These are phyloP conservation scores for Bursaphelenchus okinawaensis DNA, from an alignment of 2,888 invertebrate species.

Conservation along the genomic window DNA sequence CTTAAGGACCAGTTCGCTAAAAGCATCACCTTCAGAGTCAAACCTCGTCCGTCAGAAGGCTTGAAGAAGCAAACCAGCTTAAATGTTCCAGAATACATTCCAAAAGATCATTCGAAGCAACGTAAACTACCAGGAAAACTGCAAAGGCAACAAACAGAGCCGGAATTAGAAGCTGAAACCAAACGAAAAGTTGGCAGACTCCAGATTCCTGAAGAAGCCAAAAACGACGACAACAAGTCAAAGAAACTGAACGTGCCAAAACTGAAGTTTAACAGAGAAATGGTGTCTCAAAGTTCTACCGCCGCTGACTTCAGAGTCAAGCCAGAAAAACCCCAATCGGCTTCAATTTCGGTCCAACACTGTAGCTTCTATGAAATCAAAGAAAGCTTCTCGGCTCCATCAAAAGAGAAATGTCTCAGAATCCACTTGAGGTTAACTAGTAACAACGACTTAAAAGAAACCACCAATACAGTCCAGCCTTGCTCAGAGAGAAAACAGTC, in stretches of 20 bases:
- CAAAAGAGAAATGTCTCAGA: constrained; percentile 42
- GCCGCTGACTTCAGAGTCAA: not conserved
- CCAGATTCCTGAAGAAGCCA: not conserved
- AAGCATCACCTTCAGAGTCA: not conserved
- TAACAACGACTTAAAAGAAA: constrained; percentile 27
- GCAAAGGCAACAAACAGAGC: constrained; percentile 6
- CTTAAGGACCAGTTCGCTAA: not conserved
- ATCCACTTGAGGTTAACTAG: constrained; percentile 50
- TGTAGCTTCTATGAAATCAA: constrained; percentile 44
- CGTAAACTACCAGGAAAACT: not conserved
- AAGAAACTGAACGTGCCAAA: not conserved
- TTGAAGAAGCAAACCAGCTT: not conserved
- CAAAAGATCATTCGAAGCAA: not conserved
- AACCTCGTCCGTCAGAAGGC: not conserved
- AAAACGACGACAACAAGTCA: not conserved
- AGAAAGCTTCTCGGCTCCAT: constrained; percentile 23
- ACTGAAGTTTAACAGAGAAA: not conserved
- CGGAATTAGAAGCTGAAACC: not conserved
- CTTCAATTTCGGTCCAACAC: constrained; percentile 49
- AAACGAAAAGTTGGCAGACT: constrained; percentile 1
- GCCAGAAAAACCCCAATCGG: constrained; percentile 1
- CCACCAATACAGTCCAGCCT: constrained; percentile 13
- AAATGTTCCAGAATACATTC: not conserved
- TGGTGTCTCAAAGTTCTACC: not conserved
- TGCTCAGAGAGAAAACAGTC: constrained; percentile 10